These are phyloP conservation scores for Arbacia lixula DNA, from an alignment of 53 echinoderm and acorn worm species.

Conservation along the genomic window DNA sequence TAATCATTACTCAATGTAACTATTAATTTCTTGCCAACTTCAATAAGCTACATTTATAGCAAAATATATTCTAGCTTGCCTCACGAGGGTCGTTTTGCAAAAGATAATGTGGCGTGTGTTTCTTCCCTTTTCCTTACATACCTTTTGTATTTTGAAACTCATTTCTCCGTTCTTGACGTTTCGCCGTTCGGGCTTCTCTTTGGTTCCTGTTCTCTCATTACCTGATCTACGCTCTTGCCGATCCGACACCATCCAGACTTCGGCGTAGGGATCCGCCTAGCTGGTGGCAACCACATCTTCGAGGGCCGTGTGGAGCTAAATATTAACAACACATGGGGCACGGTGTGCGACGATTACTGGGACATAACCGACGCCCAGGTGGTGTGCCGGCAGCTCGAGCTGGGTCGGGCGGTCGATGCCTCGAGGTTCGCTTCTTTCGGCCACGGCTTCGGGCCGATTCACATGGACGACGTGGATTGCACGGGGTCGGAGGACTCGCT, in stretches of 20 bases:
- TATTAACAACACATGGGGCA: constrained; percentile 49
- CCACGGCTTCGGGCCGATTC: constrained; percentile 37
- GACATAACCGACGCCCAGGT: background rate
- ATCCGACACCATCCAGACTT: background rate
- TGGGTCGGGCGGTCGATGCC: constrained; percentile 47
- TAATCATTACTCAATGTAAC: too few species aligned
- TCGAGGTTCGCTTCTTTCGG: constrained; percentile 35
- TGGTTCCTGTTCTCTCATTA: too few species aligned
- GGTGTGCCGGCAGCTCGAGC: constrained; percentile 33
- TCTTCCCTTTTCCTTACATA: too few species aligned
- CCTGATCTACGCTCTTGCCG: too few species aligned
- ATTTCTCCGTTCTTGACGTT: background rate
- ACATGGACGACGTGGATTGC: constrained; percentile 39
- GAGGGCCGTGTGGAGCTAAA: constrained; percentile 45
- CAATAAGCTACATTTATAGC: too few species aligned
- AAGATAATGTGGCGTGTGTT: too few species aligned
- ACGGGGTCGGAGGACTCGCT: constrained; percentile 1
- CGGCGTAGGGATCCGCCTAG: constrained; percentile 13
- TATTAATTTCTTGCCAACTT: too few species aligned
- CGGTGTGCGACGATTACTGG: constrained; percentile 52
- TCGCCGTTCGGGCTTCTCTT: background rate
- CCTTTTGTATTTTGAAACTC: background rate
- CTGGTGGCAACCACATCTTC: constrained; percentile 45
- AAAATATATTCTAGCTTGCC: too few species aligned
- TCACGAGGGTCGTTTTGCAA: too few species aligned